Base-by-base conservation (phyloP, 2,888 invertebrate genomes). In the Allacma fusca region DNA sequence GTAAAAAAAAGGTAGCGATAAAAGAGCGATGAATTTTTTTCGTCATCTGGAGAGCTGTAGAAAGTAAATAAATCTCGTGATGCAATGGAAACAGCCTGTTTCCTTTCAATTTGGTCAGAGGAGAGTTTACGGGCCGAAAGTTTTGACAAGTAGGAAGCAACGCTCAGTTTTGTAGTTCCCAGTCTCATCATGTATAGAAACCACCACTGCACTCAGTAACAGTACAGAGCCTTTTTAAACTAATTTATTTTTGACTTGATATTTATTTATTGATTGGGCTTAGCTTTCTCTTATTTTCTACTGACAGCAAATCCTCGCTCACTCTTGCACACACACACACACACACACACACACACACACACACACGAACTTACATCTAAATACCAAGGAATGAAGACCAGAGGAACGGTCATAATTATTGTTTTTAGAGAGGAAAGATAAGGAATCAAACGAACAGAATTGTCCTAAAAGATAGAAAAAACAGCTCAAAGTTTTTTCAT, bases 271-370 rank as follows among this genome's bases (percentile, higher is more conserved):
- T 50, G 16, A 50, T n/a, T 13, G 50, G 50, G 50, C 16, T 50
- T 50, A 50, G 50, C 50, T 50, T 50, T 50, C 50, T 50, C 50
- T 50, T 16, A 50, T 50, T 50, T 50, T 50, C n/a, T 16, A n/a
- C 50, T 50, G 19, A 19, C 50, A n/a, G 2, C 50, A 50, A 50
- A 1, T 50, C 50, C 19, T n/a, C 2, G 2, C 50, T 50, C n/a
- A 2, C n/a, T 50, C 50, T n/a, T n/a, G n/a, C n/a, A n/a, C n/a
- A n/a, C n/a, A n/a, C n/a, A n/a, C n/a, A n/a, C n/a, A n/a, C 40
- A 40, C 13, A 9, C 13, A 40, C 40, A 9, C 40, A 40, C 40
- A 13, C 5, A 13, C 13, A 13, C n/a, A n/a, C n/a, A n/a, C n/a
- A n/a, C n/a, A n/a, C n/a, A n/a, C n/a, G n/a, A n/a, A n/a, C n/a